These are phyloP conservation scores for Cheilosia vulpina DNA, from an alignment of 2,888 invertebrate species.

Conservation along the genomic window DNA sequence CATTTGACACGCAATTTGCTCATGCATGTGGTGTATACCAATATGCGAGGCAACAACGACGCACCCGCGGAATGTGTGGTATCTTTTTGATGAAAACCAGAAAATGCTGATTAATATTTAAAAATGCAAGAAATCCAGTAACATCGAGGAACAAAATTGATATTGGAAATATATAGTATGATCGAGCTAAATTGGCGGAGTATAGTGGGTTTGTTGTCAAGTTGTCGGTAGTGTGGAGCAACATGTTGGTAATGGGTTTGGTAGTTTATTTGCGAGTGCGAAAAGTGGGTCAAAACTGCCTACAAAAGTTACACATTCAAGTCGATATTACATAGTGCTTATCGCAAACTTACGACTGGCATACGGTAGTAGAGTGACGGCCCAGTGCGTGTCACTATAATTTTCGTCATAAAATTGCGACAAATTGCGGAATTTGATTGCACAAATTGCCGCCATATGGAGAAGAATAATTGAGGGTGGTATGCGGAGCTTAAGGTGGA, in stretches of 20 bases:
- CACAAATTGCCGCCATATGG: background rate
- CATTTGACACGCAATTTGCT: slow-evolving; percentile 22
- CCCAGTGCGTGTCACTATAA: background rate
- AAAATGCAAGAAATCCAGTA: slow-evolving; percentile 5
- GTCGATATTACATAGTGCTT: background rate
- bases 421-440: slow-evolving; percentile 7
- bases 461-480: background rate
- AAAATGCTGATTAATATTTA: slow-evolving; percentile 65
- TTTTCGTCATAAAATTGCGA: slow-evolving; percentile 15
- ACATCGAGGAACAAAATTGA: slow-evolving; percentile 49
- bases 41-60: background rate
- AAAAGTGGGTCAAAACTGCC: slow-evolving; percentile 35
- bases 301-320: slow-evolving; percentile 5
- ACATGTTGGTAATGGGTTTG: slow-evolving; percentile 23
- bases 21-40: too few relatives aligned
- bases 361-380: background rate
- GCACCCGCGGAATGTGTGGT: slow-evolving; percentile 24
- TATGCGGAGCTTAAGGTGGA: background rate
- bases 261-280: slow-evolving; percentile 5
- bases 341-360: slow-evolving; percentile 24
- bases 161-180: slow-evolving; percentile 39
- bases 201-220: background rate
- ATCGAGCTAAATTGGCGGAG: slow-evolving; percentile 3
- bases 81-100: slow-evolving; percentile 50
- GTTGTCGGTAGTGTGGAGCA: background rate